These are phyloP conservation scores for Phymastichus coffea DNA, from an alignment of 1,140 invertebrate species.

Conservation along the genomic window DNA sequence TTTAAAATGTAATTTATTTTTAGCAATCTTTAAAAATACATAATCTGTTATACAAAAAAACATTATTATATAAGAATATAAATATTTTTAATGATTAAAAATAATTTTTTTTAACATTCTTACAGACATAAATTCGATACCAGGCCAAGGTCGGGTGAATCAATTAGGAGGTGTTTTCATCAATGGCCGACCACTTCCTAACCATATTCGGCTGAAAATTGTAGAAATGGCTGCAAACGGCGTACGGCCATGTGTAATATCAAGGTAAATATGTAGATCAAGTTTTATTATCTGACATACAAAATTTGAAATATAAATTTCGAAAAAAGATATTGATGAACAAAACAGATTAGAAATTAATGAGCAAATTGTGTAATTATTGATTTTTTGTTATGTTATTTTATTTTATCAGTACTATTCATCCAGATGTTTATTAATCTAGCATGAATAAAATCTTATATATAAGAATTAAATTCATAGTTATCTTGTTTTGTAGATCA, in stretches of 20 bases:
- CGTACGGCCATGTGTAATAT: slow-evolving; percentile 78
- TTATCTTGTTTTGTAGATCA: too few species aligned
- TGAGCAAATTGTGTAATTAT: too few species aligned
- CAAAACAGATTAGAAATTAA: too few species aligned
- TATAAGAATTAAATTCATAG: too few species aligned
- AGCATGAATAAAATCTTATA: too few species aligned
- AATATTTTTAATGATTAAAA: background rate
- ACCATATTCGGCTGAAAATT: slow-evolving; percentile 76
- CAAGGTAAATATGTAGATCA: slow-evolving; percentile 54
- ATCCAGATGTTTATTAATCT: too few species aligned
- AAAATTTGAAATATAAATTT: slow-evolving; percentile 3
- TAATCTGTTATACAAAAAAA: background rate
- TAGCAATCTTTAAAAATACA: background rate
- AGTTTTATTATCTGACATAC: too few species aligned
- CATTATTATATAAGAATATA: background rate
- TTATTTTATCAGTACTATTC: too few species aligned
- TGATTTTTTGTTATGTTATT: too few species aligned
- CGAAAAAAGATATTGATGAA: background rate
- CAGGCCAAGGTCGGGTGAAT: slow-evolving; percentile 79
- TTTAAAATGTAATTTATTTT: too few species aligned
- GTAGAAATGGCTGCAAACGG: slow-evolving; percentile 81
- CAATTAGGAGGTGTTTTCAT: slow-evolving; percentile 86
- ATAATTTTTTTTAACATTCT: background rate
- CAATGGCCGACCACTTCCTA: slow-evolving; percentile 78
- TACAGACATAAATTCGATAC: slow-evolving; percentile 50